These are phyloP conservation scores for Argya squamiceps DNA, from an alignment of 2,797 vertebrate species.

Conservation along the genomic window DNA sequence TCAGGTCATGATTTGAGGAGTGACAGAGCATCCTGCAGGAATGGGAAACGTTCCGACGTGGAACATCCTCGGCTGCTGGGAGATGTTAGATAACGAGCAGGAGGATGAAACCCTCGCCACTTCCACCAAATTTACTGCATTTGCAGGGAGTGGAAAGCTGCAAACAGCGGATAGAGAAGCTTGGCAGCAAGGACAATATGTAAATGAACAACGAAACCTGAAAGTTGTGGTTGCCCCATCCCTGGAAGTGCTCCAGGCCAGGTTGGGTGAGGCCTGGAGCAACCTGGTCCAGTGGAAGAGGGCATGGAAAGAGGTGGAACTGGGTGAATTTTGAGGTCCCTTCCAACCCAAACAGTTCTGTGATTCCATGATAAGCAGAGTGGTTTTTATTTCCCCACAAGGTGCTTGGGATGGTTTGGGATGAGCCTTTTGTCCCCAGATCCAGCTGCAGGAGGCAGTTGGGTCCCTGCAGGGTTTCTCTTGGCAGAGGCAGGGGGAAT, in stretches of 20 bases:
- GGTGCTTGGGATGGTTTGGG: background rate
- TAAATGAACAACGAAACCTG: background rate
- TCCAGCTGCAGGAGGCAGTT: background rate
- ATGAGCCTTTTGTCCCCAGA: background rate
- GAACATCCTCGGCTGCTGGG: background rate
- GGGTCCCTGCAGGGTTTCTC: background rate
- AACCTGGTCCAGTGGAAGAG: rapidly evolving
- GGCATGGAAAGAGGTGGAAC: background rate
- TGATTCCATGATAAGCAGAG: background rate
- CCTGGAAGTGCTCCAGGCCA: background rate
- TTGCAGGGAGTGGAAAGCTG: background rate
- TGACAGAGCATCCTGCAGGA: conserved; percentile 29
- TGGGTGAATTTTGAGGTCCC: background rate
- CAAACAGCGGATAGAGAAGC: rapidly evolving
- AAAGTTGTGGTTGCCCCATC: background rate
- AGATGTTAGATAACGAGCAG: background rate
- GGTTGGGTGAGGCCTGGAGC: background rate
- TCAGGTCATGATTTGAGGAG: background rate
- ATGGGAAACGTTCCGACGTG: background rate
- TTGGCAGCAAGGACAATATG: background rate
- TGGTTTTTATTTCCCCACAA: background rate
- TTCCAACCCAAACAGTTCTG: background rate
- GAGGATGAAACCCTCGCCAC: background rate
- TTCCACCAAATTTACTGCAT: background rate
- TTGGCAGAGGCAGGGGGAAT: background rate